A percentile compares a stretch with the other conserved stretches of the same genome.
Conservation (phyloP, 2,888 invertebrate species). For the Hirtodrosophila duncani region DNA sequence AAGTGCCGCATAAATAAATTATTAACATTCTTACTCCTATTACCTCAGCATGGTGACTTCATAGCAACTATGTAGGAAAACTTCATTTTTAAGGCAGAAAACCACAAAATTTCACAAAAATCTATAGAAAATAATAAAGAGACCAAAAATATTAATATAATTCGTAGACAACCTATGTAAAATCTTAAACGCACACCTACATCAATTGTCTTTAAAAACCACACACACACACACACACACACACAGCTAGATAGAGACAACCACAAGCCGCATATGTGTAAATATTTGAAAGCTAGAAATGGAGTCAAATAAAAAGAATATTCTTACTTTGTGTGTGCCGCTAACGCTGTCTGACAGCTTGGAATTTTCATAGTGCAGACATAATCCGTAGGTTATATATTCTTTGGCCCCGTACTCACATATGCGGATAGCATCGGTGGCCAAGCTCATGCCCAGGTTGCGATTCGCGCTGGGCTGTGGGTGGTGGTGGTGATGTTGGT, state of each 20-base stretch:
- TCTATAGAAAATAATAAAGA: too few relatives aligned
- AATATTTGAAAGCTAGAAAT: slow-evolving; percentile 29
- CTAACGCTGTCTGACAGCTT: slow-evolving; percentile 41
- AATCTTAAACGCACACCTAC: background rate
- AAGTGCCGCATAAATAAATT: too few relatives aligned
- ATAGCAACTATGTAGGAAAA: too few relatives aligned
- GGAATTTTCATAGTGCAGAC: slow-evolving; percentile 47
- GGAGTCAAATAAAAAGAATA: slow-evolving; percentile 26
- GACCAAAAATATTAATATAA: too few relatives aligned
- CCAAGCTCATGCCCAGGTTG: slow-evolving; percentile 4
- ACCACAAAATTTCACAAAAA: too few relatives aligned
- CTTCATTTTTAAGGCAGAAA: too few relatives aligned
- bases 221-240: slow-evolving; percentile 1
- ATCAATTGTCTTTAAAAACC: background rate
- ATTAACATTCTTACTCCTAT: too few relatives aligned
- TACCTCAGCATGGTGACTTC: too few relatives aligned
- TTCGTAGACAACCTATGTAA: too few relatives aligned
- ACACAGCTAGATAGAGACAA: background rate
- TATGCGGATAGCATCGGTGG: background rate
- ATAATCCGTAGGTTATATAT: slow-evolving; percentile 53
- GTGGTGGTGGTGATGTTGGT: slow-evolving; percentile 13
- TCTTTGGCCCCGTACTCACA: slow-evolving; percentile 7
- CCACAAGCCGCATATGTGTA: slow-evolving; percentile 12
- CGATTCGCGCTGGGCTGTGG: slow-evolving; percentile 19
- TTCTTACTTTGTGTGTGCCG: slow-evolving; percentile 1